A percentile compares a stretch with the other conserved stretches of the same genome.
Conservation (phyloP, 2,888 invertebrate species). For the Odiellus spinosus region DNA sequence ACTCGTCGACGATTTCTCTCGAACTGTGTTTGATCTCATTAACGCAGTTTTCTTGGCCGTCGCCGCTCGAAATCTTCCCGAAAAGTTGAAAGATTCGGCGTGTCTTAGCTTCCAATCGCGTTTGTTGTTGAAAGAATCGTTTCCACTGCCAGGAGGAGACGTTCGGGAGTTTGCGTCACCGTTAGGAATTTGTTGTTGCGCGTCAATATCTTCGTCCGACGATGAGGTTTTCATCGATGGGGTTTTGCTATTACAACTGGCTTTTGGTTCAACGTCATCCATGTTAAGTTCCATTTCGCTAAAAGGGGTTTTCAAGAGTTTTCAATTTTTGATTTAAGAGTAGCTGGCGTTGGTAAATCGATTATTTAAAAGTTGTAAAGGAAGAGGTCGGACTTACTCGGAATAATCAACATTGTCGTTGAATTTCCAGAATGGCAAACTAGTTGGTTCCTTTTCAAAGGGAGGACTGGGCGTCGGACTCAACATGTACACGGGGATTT, state of each 20-base stretch:
- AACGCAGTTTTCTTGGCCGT: constrained; percentile 36
- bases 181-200: too few relatives aligned
- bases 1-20: constrained; percentile 17
- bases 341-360: too few relatives aligned
- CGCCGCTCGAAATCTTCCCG: too few relatives aligned
- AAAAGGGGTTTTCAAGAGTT: constrained; percentile 8
- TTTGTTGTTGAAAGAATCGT: too few relatives aligned
- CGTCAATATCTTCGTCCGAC: not conserved
- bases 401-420: constrained; percentile 16
- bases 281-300: constrained; percentile 18
- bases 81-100: too few relatives aligned
- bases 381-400: too few relatives aligned
- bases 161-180: too few relatives aligned
- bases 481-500: constrained; percentile 79
- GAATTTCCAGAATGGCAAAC: constrained; percentile 21
- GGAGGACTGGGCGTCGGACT: constrained; percentile 39
- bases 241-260: constrained; percentile 37
- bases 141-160: too few relatives aligned
- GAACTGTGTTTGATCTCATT: constrained; percentile 41
- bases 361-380: too few relatives aligned
- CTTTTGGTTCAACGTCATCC: constrained; percentile 33
- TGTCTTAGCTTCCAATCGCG: too few relatives aligned
- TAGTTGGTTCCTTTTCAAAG: constrained; percentile 22
- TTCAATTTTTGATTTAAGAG: too few relatives aligned
- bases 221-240: not conserved